Base-by-base conservation (phyloP, 2,888 invertebrate genomes). In the Dione vanillae region DNA sequence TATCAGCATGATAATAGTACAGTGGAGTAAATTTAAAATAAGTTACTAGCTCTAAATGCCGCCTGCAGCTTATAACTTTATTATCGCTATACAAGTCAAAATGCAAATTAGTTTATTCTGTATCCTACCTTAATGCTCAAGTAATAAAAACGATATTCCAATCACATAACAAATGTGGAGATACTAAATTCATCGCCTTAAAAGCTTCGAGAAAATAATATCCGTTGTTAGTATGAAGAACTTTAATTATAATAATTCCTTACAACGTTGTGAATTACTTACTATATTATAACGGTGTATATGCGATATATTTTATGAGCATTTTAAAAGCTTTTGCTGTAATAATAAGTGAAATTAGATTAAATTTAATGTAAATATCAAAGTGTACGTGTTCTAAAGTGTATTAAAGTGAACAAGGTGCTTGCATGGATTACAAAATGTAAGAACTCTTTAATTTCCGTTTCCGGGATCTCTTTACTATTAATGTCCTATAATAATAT, bases 181-280 rank as follows among this genome's bases (percentile, higher is more conserved):
- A 40, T 16, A 56, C 56, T 40, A 37, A 27, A 35, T 16, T 10
- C 16, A 56, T 12, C 16, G 37, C 16, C 54, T 56, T 56, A 2
- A 11, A 2, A 56, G 40, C 54, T 54, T 37, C 16, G 54, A 78
- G 80, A 78, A 78, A 80, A 81, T 79, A 79, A 80, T 81, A 81
- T 80, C 75, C 79, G 77, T 54, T 76, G 73, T 75, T 73, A 45
- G 61, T 61, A 61, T 45, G 45, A 61, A 61, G 61, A 61, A 45
- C n/a, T 61, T 61, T 61, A 61, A 61, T 61, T 61, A 61, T 61
- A 61, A 61, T 61, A 61, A 61, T 61, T 45, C 27, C 61, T 61
- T 61, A 61, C 45, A 45, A 16, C 20, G 12, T 45, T 61, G 61
- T 61, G 45, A 61, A 61, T 61, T 61, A 61, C n/a, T 27, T 43